A percentile compares a stretch with the other conserved stretches of the same genome.
Conservation (phyloP, 2,888 invertebrate genomes). For the Ormyrus pomaceus region DNA sequence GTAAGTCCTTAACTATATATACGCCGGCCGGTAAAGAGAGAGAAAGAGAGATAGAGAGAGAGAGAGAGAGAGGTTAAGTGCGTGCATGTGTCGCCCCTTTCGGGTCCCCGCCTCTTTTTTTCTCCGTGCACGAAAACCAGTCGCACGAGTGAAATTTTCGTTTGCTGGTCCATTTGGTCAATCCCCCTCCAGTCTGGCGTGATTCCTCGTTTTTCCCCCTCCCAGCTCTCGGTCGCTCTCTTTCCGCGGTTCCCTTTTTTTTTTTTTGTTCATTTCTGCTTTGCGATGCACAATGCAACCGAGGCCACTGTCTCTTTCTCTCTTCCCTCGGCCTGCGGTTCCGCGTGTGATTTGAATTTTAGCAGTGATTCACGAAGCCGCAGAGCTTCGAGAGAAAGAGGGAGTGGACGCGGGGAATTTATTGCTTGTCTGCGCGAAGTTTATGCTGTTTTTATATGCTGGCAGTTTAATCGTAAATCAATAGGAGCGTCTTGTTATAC, state of each 20-base stretch:
- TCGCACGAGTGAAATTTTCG: slow-evolving; percentile 37
- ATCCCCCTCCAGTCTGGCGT: no score
- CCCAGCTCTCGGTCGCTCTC: slow-evolving; percentile 40
- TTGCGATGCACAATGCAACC: not conserved
- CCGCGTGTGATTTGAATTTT: not conserved
- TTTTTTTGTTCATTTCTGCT: not conserved
- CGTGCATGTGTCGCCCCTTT: slow-evolving; percentile 53
- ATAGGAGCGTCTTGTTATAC: no score
- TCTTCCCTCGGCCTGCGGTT: not conserved
- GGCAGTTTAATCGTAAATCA: no score
- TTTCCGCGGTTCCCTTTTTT: not conserved
- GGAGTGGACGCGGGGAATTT: not conserved
- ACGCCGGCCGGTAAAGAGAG: slow-evolving; percentile 10
- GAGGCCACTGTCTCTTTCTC: not conserved
- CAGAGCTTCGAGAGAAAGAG: not conserved
- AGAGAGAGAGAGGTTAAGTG: not conserved
- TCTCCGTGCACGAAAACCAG: slow-evolving; percentile 24
- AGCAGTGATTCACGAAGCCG: not conserved
- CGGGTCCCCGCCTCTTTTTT: slow-evolving; percentile 57
- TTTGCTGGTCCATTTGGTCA: slow-evolving; percentile 19
- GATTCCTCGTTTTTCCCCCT: not conserved
- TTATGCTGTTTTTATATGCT: no score
- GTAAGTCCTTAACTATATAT: slow-evolving; percentile 44
- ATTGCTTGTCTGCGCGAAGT: not conserved
- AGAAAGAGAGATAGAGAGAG: slow-evolving; percentile 4